These are phyloP conservation scores for Tinea trinotella DNA, from an alignment of 2,888 invertebrate species.

Conservation along the genomic window DNA sequence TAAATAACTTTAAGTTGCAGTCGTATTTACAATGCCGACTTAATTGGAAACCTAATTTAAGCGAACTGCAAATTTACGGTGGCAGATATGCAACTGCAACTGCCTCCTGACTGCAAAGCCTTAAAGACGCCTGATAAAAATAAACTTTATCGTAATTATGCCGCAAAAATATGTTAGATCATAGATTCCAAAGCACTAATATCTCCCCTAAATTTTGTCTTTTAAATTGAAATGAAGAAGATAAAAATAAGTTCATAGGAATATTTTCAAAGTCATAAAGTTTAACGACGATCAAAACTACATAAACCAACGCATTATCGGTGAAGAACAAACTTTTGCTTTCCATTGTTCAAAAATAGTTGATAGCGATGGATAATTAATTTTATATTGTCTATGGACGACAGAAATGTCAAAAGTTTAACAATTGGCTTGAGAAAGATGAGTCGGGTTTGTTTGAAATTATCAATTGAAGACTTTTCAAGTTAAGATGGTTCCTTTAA, in stretches of 20 bases:
- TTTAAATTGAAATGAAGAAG: constrained; percentile 28
- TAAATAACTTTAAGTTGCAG: no score
- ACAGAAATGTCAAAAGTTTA: constrained; percentile 14
- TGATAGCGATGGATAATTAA: constrained; percentile 15
- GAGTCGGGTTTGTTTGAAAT: neutral
- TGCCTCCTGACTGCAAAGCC: no score
- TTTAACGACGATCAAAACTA: neutral
- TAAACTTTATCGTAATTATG: no score
- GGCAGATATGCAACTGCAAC: no score
- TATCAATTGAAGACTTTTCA: constrained; percentile 1
- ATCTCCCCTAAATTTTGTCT: constrained; percentile 24
- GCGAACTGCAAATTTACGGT: no score
- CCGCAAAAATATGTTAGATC: no score
- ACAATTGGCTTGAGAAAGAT: constrained; percentile 12
- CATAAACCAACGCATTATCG: neutral
- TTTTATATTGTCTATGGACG: constrained; percentile 10
- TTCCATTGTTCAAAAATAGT: constrained; percentile 15
- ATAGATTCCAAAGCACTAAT: no score
- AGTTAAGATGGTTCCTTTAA: neutral
- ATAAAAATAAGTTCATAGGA: constrained; percentile 27
- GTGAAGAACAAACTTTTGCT: neutral
- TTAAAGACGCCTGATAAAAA: no score
- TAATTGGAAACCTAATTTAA: no score
- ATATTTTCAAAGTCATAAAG: constrained; percentile 26
- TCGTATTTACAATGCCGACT: no score